Base-by-base conservation (phyloP, 1,140 invertebrate species). In the Laupala kohalensis region DNA sequence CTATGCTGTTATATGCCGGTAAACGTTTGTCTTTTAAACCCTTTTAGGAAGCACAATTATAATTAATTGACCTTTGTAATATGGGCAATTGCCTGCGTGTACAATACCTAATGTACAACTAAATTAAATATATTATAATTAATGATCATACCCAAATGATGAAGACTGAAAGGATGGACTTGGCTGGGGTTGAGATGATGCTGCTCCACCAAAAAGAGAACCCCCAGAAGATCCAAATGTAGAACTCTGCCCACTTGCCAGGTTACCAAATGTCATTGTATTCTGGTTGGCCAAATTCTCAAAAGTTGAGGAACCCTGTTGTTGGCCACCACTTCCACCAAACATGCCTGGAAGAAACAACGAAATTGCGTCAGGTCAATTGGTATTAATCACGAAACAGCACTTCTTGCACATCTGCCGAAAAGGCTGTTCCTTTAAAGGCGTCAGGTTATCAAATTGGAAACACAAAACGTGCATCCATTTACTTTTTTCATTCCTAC, bases 221-320 rank as follows among this genome's bases (percentile, higher is more conserved):
- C 25, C 65, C 6, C 37, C 19, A 13, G 24, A 25, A 4, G 30
- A 37, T n/a, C 66, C 67, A 28, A 69, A 71, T 28, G n/a, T 28
- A 28, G 26, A 65, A 26, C 30, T 27, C 64, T 73, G 72, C 19
- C 24, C 63, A 28, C 86, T 85, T 6, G 85, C 85, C 65, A 86
- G 76, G 77, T 84, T 85, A 2, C 84, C 85, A 77, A 86, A 86
- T 12, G 84, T 82, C 9, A 86, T 78, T 6, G 84, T 83, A 66
- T 83, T 82, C 71, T 84, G 81, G 65, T 80, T 82, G 6, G 85
- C 85, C 25, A 86, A 75, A 72, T 82, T 84, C 72, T 84, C 85
- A 79, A 86, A 86, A 5, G 82, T 80, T 24, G 83, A 81, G 68
- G 82, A 79, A n/a, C 79, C 75, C n/a, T 78, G 77, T 29, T 76